phyloP scores from a whole-genome alignment of 1,140 invertebrate species.

The Conus ventricosus region DNA sequence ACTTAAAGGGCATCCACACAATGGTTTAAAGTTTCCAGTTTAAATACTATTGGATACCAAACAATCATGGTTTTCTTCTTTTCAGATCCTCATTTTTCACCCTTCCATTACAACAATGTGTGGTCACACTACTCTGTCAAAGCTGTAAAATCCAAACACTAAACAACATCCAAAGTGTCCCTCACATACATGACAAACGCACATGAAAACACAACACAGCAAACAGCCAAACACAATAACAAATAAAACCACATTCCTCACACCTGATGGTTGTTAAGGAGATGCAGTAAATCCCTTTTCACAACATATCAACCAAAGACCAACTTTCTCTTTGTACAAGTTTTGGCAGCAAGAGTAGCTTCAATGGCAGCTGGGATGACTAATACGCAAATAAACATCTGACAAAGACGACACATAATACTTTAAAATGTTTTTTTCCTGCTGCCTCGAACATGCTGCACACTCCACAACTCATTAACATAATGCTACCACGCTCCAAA shows the following conservation, averaged over 20 bases:
- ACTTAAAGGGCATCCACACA: too few relatives aligned
- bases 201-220: neutral
- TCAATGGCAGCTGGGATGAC: conserved; percentile 6
- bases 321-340: neutral
- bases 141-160: neutral
- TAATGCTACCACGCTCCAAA: neutral
- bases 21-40: too few relatives aligned
- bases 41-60: too few relatives aligned
- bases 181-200: neutral
- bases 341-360: conserved; percentile 2
- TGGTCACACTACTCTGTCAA: neutral
- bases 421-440: neutral
- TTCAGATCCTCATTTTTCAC: too few relatives aligned
- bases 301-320: neutral
- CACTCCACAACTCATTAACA: neutral
- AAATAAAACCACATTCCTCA: neutral
- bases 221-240: neutral
- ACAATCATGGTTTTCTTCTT: too few relatives aligned
- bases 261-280: neutral
- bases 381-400: neutral
- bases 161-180: neutral
- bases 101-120: too few relatives aligned
- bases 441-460: neutral
- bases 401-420: neutral
- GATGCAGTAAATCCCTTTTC: neutral